Evolutionary conservation across 2,113 vertebrate species (phyloP).

Genomic region (Oryzias curvinotus): DNA sequence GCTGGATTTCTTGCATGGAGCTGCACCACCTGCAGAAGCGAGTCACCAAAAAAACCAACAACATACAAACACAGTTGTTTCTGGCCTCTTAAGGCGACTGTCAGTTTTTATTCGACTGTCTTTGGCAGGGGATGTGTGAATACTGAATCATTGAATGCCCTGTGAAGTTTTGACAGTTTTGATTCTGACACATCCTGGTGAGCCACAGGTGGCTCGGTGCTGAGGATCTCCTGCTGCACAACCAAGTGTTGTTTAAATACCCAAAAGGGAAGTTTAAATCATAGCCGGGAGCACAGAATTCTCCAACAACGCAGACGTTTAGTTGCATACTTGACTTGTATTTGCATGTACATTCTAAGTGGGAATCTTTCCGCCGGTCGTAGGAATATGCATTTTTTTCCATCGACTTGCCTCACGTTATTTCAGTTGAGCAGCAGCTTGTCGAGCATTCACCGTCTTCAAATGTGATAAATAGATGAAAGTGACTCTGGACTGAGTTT

Average conservation of each 20-base stretch:
- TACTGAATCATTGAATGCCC: constrained; percentile 18
- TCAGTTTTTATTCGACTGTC: constrained; percentile 5
- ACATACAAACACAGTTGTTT: neutral
- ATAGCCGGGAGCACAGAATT: neutral
- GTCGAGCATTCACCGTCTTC: neutral
- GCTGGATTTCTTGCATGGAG: neutral
- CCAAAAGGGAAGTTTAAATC: neutral
- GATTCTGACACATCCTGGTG: neutral
- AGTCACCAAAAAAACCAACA: constrained; percentile 24
- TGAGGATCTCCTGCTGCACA: too few species aligned
- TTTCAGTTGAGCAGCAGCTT: neutral
- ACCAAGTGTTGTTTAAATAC: neutral
- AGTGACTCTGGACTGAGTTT: neutral
- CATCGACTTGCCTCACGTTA: neutral
- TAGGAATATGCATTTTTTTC: too few species aligned
- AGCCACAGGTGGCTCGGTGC: constrained; percentile 9
- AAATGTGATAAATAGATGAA: neutral
- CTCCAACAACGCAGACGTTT: too few species aligned
- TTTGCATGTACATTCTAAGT: too few species aligned
- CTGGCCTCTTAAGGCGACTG: constrained; percentile 22
- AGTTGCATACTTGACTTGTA: too few species aligned
- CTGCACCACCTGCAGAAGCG: neutral
- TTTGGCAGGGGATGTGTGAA: constrained; percentile 1
- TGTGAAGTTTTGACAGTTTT: constrained; percentile 12
- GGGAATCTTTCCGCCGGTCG: too few species aligned